Percentiles rank a stretch among this genome's conserved stretches.
phyloP scores from a whole-genome alignment of 2,888 invertebrate genomes.

The Ecdyonurus torrentis region DNA sequence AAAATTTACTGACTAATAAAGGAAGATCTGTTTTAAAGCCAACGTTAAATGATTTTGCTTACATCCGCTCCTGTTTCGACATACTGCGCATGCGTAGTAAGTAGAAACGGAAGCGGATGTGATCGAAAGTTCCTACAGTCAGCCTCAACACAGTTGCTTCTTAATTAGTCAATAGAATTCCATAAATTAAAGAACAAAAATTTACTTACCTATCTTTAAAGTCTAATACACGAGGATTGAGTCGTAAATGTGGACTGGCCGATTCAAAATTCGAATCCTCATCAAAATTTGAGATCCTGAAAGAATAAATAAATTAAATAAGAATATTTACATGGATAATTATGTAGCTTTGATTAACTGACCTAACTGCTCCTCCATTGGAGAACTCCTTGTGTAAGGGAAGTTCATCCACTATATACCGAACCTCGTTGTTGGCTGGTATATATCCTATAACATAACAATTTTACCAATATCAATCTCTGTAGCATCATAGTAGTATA shows the following conservation, averaged over 20 bases:
- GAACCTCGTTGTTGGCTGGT: conserved; percentile 48
- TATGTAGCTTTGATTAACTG: conserved; percentile 1
- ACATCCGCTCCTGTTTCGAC: no score
- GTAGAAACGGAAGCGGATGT: no score
- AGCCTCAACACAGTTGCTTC: no score
- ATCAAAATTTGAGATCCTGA: conserved; percentile 12
- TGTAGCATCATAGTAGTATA: no score
- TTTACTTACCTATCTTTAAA: conserved; percentile 46
- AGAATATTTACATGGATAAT: background rate
- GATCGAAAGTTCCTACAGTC: no score
- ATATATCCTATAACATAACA: conserved; percentile 44
- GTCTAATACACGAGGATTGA: conserved; percentile 49
- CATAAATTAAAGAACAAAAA: no score
- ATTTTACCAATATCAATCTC: no score
- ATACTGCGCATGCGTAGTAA: no score
- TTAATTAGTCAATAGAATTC: no score
- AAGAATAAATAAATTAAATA: conserved; percentile 6
- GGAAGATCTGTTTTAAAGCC: no score
- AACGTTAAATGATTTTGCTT: no score
- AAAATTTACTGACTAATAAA: no score
- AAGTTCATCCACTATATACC: conserved; percentile 48
- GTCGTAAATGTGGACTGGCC: conserved; percentile 29
- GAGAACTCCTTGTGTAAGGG: conserved; percentile 31
- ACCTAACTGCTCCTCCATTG: conserved; percentile 11
- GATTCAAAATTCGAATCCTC: conserved; percentile 13